Percentiles rank a stretch among this genome's conserved stretches.
Conservation (phyloP, 2,113 vertebrate genomes). For the Redunca redunca region DNA sequence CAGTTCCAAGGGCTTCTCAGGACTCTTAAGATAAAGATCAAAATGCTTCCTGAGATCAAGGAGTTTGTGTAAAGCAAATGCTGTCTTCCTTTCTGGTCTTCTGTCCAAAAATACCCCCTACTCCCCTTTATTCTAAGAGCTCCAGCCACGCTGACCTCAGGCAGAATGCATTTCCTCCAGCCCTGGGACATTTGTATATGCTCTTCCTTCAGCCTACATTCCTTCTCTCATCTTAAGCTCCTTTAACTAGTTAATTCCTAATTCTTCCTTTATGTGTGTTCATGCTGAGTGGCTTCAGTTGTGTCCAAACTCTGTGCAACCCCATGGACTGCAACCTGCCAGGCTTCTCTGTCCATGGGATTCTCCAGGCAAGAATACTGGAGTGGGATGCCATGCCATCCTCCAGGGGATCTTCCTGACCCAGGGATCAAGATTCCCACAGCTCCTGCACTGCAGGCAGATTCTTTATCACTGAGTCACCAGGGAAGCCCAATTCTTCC, state of each 20-base stretch:
- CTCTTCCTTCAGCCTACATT: background rate
- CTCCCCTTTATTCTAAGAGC: background rate
- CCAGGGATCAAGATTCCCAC: too few species aligned
- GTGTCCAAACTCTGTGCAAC: too few species aligned
- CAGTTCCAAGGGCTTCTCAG: background rate
- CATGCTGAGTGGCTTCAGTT: too few species aligned
- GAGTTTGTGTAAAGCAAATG: background rate
- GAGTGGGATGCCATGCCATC: too few species aligned
- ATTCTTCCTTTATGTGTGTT: background rate
- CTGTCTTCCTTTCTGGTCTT: background rate
- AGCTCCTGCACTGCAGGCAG: too few species aligned
- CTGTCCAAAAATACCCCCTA: background rate
- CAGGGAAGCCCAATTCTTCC: too few species aligned
- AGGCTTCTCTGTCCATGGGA: too few species aligned
- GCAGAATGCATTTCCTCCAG: background rate
- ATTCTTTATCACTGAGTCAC: too few species aligned
- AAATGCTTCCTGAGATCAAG: background rate
- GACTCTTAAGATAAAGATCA: background rate
- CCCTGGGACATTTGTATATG: background rate
- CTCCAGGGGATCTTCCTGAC: too few species aligned
- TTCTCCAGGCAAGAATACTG: too few species aligned
- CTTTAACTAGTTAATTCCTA: background rate
- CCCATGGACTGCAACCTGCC: too few species aligned
- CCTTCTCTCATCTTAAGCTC: background rate
- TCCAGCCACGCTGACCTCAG: background rate